A percentile compares a stretch with the other conserved stretches of the same genome.
These are phyloP conservation scores for Parotocinclus haroldoi DNA, from an alignment of 2,797 vertebrate species.

Conservation along the genomic window DNA sequence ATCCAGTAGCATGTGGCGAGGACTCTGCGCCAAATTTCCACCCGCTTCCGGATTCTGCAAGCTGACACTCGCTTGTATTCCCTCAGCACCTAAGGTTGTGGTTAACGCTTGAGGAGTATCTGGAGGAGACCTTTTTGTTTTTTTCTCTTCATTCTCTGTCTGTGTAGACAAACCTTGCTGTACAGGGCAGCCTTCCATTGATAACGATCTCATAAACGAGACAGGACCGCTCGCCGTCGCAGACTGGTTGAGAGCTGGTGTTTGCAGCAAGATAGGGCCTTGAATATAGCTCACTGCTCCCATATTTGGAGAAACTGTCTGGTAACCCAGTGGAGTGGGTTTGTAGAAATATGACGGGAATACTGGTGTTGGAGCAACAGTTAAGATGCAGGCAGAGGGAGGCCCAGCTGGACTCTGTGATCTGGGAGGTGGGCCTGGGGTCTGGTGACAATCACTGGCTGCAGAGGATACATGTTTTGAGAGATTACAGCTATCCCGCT, in stretches of 20 bases:
- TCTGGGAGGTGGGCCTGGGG: conserved; percentile 24
- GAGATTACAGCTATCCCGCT: conserved; percentile 10
- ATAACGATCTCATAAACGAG: conserved; percentile 28
- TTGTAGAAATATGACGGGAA: conserved; percentile 56
- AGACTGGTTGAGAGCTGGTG: conserved; percentile 33
- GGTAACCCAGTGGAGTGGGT: conserved; percentile 35
- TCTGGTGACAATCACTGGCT: conserved; percentile 24
- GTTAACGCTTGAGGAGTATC: conserved; percentile 33
- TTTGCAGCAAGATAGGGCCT: conserved; percentile 45
- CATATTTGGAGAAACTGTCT: conserved; percentile 54
- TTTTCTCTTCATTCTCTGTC: conserved; percentile 20
- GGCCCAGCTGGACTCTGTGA: conserved; percentile 39
- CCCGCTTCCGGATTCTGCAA: conserved; percentile 49
- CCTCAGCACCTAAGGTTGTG: conserved; percentile 40
- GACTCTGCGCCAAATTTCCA: conserved; percentile 30
- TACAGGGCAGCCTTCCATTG: conserved; percentile 33
- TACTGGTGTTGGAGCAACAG: conserved; percentile 43
- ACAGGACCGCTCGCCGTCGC: conserved; percentile 24
- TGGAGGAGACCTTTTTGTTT: conserved; percentile 33
- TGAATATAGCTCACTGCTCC: conserved; percentile 50
- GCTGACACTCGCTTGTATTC: conserved; percentile 10
- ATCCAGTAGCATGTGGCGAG: conserved; percentile 71
- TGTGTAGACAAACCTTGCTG: conserved; percentile 20
- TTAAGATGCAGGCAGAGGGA: conserved; percentile 34
- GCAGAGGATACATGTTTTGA: background rate